phyloP scores from a whole-genome alignment of 2,113 vertebrate genomes.

The Bagarius yarrelli region DNA sequence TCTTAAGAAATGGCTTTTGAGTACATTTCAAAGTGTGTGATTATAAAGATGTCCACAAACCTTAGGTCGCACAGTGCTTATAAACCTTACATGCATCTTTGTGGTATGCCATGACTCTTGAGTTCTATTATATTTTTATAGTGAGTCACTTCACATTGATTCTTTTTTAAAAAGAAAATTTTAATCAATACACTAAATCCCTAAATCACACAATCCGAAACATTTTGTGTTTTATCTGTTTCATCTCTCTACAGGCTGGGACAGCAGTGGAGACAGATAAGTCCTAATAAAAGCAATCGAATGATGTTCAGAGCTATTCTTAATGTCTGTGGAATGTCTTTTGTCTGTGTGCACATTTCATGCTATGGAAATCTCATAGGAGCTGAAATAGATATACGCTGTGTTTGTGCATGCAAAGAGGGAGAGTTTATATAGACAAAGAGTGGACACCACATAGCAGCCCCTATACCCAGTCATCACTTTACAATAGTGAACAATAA shows the following conservation, averaged over 20 bases:
- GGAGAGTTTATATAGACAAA: neutral
- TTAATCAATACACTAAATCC: neutral
- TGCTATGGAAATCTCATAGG: neutral
- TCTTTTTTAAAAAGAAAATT: neutral
- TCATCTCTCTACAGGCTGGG: neutral
- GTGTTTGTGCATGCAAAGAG: neutral
- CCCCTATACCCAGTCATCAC: neutral
- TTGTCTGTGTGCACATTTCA: constrained; percentile 24
- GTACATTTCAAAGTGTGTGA: too few relatives aligned
- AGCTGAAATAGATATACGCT: neutral
- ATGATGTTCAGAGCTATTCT: neutral
- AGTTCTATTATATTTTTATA: neutral
- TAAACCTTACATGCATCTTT: neutral
- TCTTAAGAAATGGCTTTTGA: too few relatives aligned
- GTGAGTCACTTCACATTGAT: neutral
- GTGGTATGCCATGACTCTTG: neutral
- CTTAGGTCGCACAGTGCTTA: too few relatives aligned
- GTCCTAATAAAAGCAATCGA: neutral
- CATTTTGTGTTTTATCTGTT: constrained; percentile 4
- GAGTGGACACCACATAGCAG: neutral
- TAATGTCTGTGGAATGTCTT: neutral
- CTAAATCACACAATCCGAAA: neutral
- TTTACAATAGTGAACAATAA: neutral
- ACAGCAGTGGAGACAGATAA: constrained; percentile 12
- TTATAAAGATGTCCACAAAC: too few relatives aligned